phyloP scores from a whole-genome alignment of 2,797 vertebrate genomes.

The Pangasius macronema region DNA sequence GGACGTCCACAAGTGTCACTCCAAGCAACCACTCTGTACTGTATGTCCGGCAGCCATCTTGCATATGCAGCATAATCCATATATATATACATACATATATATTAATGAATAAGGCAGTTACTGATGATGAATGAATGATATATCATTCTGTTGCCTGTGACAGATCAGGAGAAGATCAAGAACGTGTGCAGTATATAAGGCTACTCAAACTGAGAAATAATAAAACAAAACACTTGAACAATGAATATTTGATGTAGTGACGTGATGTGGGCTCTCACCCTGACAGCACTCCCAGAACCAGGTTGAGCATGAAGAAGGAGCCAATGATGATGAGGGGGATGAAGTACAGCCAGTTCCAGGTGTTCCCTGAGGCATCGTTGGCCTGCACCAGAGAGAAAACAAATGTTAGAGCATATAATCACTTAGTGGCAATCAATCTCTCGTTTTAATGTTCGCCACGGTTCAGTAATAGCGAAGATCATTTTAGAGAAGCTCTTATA shows the following conservation, averaged over 20 bases:
- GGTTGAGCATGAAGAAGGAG: conserved; percentile 98
- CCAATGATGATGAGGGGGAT: conserved; percentile 98
- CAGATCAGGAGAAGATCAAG: background rate
- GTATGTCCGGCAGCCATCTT: background rate
- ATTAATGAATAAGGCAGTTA: too few species aligned
- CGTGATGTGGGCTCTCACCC: conserved; percentile 67
- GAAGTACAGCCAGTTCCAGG: conserved; percentile 98
- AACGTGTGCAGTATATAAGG: too few species aligned
- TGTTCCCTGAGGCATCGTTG: conserved; percentile 92
- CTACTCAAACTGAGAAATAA: background rate
- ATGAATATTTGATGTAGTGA: background rate
- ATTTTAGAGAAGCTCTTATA: conserved; percentile 1
- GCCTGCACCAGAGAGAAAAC: conserved; percentile 71
- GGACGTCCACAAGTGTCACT: background rate
- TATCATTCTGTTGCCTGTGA: background rate
- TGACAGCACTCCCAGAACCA: conserved; percentile 91
- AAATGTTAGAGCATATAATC: conserved; percentile 15
- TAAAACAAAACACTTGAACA: background rate
- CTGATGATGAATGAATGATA: too few species aligned
- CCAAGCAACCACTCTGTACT: background rate
- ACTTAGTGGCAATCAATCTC: conserved; percentile 2
- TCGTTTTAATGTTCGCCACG: background rate
- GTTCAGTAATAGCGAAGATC: conserved; percentile 5
- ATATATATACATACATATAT: too few species aligned
- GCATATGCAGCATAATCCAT: background rate